phyloP scores from a whole-genome alignment of 2,797 vertebrate species.

The Acanthiza pusilla region DNA sequence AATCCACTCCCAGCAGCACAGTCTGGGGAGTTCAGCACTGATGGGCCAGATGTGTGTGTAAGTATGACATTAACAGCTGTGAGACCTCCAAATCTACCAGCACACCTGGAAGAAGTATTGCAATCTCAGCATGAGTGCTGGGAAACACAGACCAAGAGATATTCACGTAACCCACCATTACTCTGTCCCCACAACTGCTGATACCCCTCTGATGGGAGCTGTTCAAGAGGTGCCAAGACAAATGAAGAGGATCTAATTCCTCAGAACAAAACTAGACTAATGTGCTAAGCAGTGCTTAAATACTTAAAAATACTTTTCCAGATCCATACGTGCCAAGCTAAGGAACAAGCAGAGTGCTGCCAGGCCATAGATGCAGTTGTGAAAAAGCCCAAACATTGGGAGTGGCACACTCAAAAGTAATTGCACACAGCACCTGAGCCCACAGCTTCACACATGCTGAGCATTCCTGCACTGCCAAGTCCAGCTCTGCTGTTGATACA shows the following conservation, averaged over 20 bases:
- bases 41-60: background rate
- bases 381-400: conserved; percentile 2
- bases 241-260: background rate
- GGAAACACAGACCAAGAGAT: conserved; percentile 6
- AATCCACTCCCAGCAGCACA: background rate
- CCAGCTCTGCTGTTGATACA: background rate
- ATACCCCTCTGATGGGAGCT: background rate
- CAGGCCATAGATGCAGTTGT: background rate
- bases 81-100: background rate
- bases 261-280: background rate
- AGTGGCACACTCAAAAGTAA: background rate
- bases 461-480: conserved; percentile 24
- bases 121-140: background rate
- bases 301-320: background rate
- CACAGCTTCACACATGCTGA: background rate
- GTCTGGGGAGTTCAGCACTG: background rate
- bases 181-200: background rate
- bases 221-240: background rate
- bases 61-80: background rate
- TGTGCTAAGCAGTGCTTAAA: conserved; percentile 8
- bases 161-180: background rate
- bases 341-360: background rate
- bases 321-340: background rate
- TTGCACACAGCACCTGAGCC: background rate
- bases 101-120: background rate